Percentiles rank a stretch among this genome's conserved stretches.
These are phyloP conservation scores for Acanthosepion esculentum DNA, from an alignment of 2,888 invertebrate genomes.

Conservation along the genomic window DNA sequence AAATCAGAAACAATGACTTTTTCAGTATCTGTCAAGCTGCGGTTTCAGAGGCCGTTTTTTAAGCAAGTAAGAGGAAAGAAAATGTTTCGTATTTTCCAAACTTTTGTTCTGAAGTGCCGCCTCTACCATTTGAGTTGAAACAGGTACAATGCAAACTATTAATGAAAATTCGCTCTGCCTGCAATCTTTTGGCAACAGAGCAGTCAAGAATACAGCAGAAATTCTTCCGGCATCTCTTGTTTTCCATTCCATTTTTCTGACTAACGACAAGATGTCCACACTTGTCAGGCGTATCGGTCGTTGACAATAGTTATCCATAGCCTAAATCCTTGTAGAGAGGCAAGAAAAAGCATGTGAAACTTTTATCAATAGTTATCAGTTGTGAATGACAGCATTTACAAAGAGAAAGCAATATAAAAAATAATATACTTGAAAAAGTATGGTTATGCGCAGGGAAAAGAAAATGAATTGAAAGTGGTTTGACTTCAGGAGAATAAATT, in stretches of 20 bases:
- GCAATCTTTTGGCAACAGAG: neutral
- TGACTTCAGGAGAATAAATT: neutral
- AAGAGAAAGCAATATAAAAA: neutral
- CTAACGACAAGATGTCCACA: neutral
- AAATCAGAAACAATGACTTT: neutral
- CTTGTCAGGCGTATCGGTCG: neutral
- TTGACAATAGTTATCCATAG: neutral
- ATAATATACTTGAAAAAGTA: neutral
- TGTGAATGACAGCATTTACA: neutral
- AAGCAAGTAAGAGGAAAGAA: neutral
- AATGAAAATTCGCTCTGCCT: neutral
- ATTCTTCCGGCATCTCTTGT: neutral
- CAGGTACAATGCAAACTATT: neutral
- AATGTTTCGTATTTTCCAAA: neutral
- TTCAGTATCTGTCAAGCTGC: neutral
- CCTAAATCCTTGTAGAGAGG: slow-evolving; percentile 21
- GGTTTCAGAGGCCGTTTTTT: neutral
- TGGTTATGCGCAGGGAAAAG: neutral
- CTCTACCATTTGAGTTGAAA: neutral
- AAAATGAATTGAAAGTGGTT: neutral
- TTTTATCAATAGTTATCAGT: neutral
- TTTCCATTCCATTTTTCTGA: neutral
- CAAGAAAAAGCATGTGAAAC: neutral
- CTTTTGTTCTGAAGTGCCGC: neutral
- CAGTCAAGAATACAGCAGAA: neutral